A percentile compares a stretch with the other conserved stretches of the same genome.
These are phyloP conservation scores for Pegoplata infirma DNA, from an alignment of 2,888 invertebrate genomes.

Conservation along the genomic window DNA sequence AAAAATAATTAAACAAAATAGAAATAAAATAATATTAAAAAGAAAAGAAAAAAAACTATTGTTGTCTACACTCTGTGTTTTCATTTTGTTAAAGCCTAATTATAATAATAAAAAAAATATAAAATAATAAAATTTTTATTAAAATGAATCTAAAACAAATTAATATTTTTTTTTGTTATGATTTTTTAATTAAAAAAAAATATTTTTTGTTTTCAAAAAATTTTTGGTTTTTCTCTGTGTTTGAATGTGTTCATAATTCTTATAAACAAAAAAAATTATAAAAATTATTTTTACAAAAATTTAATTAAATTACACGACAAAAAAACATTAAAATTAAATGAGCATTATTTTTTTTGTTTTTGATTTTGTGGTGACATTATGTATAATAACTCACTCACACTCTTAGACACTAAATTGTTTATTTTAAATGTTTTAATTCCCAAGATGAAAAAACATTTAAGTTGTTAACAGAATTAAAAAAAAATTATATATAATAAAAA, in stretches of 20 bases:
- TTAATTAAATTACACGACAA: background rate
- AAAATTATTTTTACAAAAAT: background rate
- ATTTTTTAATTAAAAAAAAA: background rate
- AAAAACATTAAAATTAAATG: background rate
- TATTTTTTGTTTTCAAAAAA: background rate
- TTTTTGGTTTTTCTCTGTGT: background rate
- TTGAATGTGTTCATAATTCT: background rate
- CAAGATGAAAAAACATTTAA: slow-evolving; percentile 9
- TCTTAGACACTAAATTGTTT: background rate
- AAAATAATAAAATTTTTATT: slow-evolving; percentile 17
- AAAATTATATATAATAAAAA: slow-evolving; percentile 66
- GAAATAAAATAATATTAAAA: background rate
- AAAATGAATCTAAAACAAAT: slow-evolving; percentile 10
- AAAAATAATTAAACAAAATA: background rate
- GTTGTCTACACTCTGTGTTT: slow-evolving; percentile 55
- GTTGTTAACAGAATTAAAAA: slow-evolving; percentile 36
- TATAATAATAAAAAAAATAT: slow-evolving; percentile 30
- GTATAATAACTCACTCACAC: slow-evolving; percentile 27
- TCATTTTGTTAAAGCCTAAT: slow-evolving; percentile 48
- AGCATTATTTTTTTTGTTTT: background rate
- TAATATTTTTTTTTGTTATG: background rate
- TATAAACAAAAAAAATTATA: background rate
- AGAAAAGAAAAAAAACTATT: slow-evolving; percentile 40
- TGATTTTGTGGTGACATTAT: slow-evolving; percentile 14
- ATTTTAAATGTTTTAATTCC: background rate